Evolutionary conservation across 1,140 invertebrate genomes (phyloP), one percentile per base, ranked within the genome.

Genomic region (Steinernema feltiae): DNA sequence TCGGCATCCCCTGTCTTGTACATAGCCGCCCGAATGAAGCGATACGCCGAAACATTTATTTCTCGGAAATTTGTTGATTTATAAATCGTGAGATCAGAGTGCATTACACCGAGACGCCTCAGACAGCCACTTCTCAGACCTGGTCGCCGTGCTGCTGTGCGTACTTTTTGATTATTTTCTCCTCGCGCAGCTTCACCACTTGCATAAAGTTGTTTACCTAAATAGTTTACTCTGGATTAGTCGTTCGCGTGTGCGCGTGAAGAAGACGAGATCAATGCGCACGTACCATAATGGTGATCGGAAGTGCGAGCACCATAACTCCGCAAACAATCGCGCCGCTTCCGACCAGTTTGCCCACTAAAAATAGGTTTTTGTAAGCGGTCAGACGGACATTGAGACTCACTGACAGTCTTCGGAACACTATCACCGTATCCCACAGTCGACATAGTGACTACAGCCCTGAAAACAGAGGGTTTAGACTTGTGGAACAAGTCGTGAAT

Each of bases 391-490:
- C 72, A 76, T 48, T 31, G 29, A 18, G 27, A 1, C 48, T 71
- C 17, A 48, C 75, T 29, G 27, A 76, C 70, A 17, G 87, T 88
- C 41, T 83, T 78, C 1, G 88, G 88, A 74, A 79, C 82, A 15
- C 84, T 81, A 76, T 89, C 88, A 27, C 88, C 88, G 77, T 89
- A 89, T 0, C 88, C 88, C 0, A 89, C 87, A 2, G 88, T 88
- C 30, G 88, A 88, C 89, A 90, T 89, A 63, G 89, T 90, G 73
- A 90, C 89, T 30, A 88, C 85, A 27, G 88, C 73, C 76, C 76
- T 77, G 71, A 21, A 72, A 73, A 32, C 15, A 63, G 24, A 27
- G 53, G 7, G 53, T 15, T 27, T n/a, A 27, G 7, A 46, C 41
- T 46, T n/a, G n/a, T n/a, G n/a, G n/a, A n/a, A n/a, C n/a, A n/a